Percentiles rank a stretch among this genome's conserved stretches.
Conservation (phyloP, 2,888 invertebrate species). For the Anthophora plumipes region DNA sequence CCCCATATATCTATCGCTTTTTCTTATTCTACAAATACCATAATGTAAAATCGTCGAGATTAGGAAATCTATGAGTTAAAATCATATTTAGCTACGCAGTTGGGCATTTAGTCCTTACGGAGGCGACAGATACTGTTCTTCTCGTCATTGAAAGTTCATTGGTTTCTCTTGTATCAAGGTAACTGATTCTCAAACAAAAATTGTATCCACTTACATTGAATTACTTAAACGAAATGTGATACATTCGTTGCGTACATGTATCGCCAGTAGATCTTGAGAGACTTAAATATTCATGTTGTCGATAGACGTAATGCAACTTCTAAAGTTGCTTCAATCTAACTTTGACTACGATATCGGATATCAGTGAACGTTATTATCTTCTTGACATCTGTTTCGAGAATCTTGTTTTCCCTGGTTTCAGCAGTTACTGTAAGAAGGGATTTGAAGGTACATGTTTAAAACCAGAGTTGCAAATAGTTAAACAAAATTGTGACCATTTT, state of each 20-base stretch:
- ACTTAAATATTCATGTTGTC: neutral
- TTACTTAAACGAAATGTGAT: constrained; percentile 33
- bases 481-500: too few species aligned
- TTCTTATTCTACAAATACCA: neutral
- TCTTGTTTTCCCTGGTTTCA: neutral
- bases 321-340: constrained; percentile 15
- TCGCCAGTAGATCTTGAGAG: constrained; percentile 10
- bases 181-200: constrained; percentile 9
- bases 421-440: neutral
- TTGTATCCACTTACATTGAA: constrained; percentile 16
- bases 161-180: neutral
- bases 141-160: neutral
- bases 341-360: constrained; percentile 27
- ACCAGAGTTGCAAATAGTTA: too few species aligned
- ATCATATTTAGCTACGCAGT: neutral
- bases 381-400: neutral
- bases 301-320: constrained; percentile 21
- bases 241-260: constrained; percentile 3
- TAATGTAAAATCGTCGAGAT: neutral
- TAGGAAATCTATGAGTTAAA: neutral
- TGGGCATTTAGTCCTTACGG: neutral
- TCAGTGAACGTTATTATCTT: constrained; percentile 12
- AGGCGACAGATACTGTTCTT: too few species aligned
- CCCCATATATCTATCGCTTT: neutral
- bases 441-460: neutral